Evolutionary conservation across 2,888 invertebrate species (phyloP), one percentile per base, ranked within the genome.

Genomic region (Chironomus riparius): DNA sequence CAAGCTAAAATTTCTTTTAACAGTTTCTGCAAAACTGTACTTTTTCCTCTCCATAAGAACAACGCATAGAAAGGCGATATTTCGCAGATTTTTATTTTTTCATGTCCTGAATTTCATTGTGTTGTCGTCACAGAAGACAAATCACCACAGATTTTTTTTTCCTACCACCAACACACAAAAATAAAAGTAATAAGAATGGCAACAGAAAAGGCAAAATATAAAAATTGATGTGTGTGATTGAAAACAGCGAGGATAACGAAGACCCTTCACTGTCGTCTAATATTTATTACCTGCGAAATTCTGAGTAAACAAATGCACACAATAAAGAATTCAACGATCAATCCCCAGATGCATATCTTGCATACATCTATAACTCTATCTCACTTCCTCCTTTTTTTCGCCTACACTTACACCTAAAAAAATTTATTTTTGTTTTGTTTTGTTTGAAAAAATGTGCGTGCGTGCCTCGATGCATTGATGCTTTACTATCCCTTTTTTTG

Each of bases 201-300:
- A 56, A 56, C 56, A 56, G 18, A 56, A n/a, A 56, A n/a, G 56
- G n/a, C 56, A 50, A 50, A 50, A 50, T n/a, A n/a, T 7, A 15
- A 38, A 38, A 38, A 4, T 38, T 38, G 38, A 38, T 24, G 65
- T 38, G 74, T 68, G 74, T 47, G 71, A 56, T 21, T 56, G 71
- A 71, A 10, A 47, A 70, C 15, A 18, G 70, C 22, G 71, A 56
- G 7, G 24, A 28, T 61, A 56, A 61, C 7, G 72, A 72, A 47
- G 68, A 74, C 47, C 47, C 10, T 62, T 24, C 47, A 61, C 12
- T 28, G 62, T 22, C 62, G 15, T 22, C 24, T 50, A 56, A 71
- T 62, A 74, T 68, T 74, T 74, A 74, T 74, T 74, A 74, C 74
- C 74, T 74, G 74, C 74, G 74, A 74, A 74, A 74, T 74, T 74